phyloP scores from a whole-genome alignment of 2,888 invertebrate species.

The Drosophila kuntzei region DNA sequence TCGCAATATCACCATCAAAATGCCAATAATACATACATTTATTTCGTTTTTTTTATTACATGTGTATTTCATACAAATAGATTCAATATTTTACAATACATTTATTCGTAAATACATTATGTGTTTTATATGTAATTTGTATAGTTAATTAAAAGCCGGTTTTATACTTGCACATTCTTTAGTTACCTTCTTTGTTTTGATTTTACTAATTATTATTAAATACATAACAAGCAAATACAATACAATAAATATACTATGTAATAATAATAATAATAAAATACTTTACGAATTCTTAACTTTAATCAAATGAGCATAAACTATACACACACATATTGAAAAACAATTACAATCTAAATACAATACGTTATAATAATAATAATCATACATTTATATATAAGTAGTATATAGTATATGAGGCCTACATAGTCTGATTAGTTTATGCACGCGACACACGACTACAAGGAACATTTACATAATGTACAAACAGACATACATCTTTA shows the following conservation, averaged over 20 bases:
- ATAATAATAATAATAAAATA: constrained; percentile 50
- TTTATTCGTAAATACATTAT: constrained; percentile 63
- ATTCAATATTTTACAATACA: constrained; percentile 81
- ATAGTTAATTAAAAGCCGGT: constrained; percentile 72
- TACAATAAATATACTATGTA: constrained; percentile 15
- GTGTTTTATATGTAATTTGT: constrained; percentile 54
- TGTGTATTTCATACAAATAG: constrained; percentile 81
- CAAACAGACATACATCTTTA: constrained; percentile 69
- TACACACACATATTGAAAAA: constrained; percentile 70
- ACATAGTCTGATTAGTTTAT: constrained; percentile 58
- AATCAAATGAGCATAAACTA: constrained; percentile 70
- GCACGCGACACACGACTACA: constrained; percentile 48
- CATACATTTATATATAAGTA: constrained; percentile 15
- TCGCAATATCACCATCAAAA: constrained; percentile 56
- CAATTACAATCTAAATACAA: constrained; percentile 40
- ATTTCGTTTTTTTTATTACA: constrained; percentile 49
- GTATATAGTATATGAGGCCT: constrained; percentile 49
- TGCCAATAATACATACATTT: constrained; percentile 49
- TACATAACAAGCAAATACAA: constrained; percentile 74
- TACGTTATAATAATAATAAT: constrained; percentile 22
- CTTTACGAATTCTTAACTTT: constrained; percentile 47
- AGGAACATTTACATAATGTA: constrained; percentile 83
- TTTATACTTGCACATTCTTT: constrained; percentile 57
- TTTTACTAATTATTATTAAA: constrained; percentile 38
- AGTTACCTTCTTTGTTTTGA: constrained; percentile 43